A percentile compares a stretch with the other conserved stretches of the same genome.
Conservation (phyloP, 2,797 vertebrate species). For the Limnodromus scolopaceus region DNA sequence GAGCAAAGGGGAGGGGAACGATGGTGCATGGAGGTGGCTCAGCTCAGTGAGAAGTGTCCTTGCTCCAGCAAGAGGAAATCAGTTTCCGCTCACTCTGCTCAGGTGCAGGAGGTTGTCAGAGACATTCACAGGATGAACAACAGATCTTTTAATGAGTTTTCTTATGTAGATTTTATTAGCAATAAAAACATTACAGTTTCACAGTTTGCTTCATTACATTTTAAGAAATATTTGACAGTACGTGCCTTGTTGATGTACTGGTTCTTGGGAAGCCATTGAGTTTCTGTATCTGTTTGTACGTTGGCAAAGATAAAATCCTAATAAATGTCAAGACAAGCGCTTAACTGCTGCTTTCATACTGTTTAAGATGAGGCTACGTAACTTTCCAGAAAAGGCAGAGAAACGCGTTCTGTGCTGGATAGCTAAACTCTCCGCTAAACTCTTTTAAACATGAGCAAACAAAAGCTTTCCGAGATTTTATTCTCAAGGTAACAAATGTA, state of each 20-base stretch:
- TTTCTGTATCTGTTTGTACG: background rate
- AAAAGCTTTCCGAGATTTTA: background rate
- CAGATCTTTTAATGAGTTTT: background rate
- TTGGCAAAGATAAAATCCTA: background rate
- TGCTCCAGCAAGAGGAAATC: background rate
- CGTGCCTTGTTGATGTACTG: background rate
- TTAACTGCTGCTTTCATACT: background rate
- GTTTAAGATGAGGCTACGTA: background rate
- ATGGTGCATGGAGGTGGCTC: background rate
- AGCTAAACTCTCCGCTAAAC: background rate
- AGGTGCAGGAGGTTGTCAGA: background rate
- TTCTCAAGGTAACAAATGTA: background rate
- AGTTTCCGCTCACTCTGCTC: background rate
- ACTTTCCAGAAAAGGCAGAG: background rate
- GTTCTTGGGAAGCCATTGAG: background rate
- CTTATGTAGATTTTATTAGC: background rate
- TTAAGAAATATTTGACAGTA: conserved; percentile 41
- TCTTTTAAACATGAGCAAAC: background rate
- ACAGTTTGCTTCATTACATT: conserved; percentile 29
- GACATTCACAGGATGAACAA: conserved; percentile 5
- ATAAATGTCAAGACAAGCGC: conserved; percentile 14
- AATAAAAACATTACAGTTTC: background rate
- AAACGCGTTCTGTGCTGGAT: background rate
- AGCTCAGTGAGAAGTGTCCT: background rate
- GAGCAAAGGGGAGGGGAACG: background rate